Base-by-base conservation (phyloP, 2,113 vertebrate species). In the Gambusia affinis region DNA sequence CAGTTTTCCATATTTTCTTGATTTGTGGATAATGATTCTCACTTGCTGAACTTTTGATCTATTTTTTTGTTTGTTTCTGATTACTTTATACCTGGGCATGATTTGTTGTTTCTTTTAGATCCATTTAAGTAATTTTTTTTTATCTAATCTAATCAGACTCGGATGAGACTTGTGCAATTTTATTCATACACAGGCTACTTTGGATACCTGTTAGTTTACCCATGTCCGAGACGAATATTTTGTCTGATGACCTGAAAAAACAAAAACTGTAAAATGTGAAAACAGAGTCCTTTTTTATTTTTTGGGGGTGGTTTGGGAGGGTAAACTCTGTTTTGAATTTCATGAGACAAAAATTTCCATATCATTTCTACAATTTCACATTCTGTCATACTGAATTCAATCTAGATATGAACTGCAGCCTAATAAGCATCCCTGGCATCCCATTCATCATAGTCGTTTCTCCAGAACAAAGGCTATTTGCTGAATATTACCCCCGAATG, bases 361-460 rank as follows among this genome's bases (percentile, higher is more conserved):
- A 72, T 73, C 75, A 28, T 79, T 64, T 74, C 69, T 71, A n/a
- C 82, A 70, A 85, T 86, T 84, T 75, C 42, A 72, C 75, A 70
- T 76, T 63, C 60, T 72, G 75, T 79, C 86, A 73, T 54, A 78
- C 72, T 72, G 64, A 84, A 88, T 90, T 64, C 72, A 86, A 73
- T 90, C 80, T 81, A 75, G 42, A 77, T 90, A 78, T 88, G 77
- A 90, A 82, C 85, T 77, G 65, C 78, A 80, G 82, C 72, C 89
- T 90, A 88, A 89, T 91, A 82, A 85, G 72, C 88, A 78, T 67
- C 74, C 78, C 87, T 91, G 79, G 73, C 89, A 87, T 91, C 75
- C 28, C 61, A 88, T 91, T 90, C 28, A 82, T 88, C 88, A 89
- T 67, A 73, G 70, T 81, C 69, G 84, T 87, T 57, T 91, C 73